Base-by-base conservation (phyloP, 2,797 vertebrate species). In the Lithobates sylvaticus region DNA sequence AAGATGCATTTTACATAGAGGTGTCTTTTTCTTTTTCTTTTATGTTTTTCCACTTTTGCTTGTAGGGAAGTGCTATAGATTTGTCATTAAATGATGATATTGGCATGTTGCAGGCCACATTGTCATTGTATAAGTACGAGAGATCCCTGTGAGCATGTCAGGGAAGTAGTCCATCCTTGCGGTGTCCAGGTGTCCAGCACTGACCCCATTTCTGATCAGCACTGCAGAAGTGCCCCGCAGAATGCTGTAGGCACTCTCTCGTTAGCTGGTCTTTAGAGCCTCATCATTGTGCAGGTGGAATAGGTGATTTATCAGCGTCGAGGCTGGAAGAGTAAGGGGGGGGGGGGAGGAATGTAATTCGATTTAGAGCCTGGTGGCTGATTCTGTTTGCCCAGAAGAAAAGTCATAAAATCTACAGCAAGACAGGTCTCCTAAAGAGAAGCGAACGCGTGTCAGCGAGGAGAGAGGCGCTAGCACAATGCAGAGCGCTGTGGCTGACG, bases 321-420 rank as follows among this genome's bases (percentile, higher is more conserved):
- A 71, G 71, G 76, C 32, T 69, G 61, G 76, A 84, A 87, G 44
- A 78, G 69, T 86, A 72, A 54, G 34, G 78, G 47, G 67, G 69
- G 75, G 76, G 27, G 54, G 75, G 81, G 69, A 61, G 75, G 76
- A 75, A 61, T 83, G 76, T 83, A 84, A 87, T 87, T 87, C 86
- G 70, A 87, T 87, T 87, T 87, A 76, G 86, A 79, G 81, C 81
- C 86, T 87, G 70, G 86, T 87, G 86, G 86, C 86, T 79, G 81
- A 74, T 83, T 84, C 76, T 87, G 82, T 87, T 87, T 87, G 86
- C 86, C 86, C 86, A 87, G 86, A 83, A 87, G 86, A 87, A 81
- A 87, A 87, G 81, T 87, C 86, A 87, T 87, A 87, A 87, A 87
- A 87, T 81, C 86, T 79, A 72, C 86, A 83, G 81, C 76, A 87